Conservation (phyloP, 2,113 vertebrate genomes). For the Hemicordylus capensis region DNA sequence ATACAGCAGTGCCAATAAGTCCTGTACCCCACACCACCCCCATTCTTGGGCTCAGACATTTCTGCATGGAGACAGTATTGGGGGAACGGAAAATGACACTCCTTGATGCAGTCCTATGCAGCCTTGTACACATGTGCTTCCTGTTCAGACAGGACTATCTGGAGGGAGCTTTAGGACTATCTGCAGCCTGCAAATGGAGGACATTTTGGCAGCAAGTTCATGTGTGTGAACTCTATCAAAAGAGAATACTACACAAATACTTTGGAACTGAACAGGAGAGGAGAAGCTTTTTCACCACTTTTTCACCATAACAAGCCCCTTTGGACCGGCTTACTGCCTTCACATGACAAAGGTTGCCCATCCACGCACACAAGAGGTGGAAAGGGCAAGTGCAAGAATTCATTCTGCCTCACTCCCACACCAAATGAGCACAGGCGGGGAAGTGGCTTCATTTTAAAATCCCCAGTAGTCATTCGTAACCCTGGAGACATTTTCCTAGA, state of each 20-base stretch:
- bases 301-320: not conserved
- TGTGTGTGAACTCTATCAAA: not conserved
- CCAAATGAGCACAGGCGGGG: no score
- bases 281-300: no score
- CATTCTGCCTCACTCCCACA: no score
- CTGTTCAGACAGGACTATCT: not conserved
- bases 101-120: not conserved
- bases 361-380: no score
- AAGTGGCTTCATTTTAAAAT: no score
- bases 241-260: not conserved
- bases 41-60: not conserved
- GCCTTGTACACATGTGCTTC: not conserved
- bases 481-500: no score
- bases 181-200: not conserved
- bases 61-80: not conserved
- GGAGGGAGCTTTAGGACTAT: no score
- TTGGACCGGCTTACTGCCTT: no score
- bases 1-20: not conserved
- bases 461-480: no score
- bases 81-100: not conserved
- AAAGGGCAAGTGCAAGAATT: no score
- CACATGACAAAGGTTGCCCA: no score
- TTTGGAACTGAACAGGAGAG: no score
- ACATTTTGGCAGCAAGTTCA: not conserved
- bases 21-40: not conserved